phyloP scores from a whole-genome alignment of 1,140 invertebrate species.

The Drosophila melanica region DNA sequence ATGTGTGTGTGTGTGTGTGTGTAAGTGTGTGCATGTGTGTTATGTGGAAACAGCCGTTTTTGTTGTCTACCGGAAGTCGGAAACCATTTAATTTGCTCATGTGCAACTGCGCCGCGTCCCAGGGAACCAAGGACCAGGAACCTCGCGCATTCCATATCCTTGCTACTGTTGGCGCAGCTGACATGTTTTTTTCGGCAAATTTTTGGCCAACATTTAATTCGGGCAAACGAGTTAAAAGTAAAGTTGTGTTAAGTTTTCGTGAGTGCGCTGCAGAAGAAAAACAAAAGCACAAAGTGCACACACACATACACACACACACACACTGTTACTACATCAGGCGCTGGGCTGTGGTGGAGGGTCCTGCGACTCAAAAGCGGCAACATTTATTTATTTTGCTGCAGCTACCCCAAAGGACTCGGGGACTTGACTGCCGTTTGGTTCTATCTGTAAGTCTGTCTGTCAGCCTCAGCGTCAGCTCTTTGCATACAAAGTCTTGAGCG shows the following conservation, averaged over 20 bases:
- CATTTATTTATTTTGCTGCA: conserved; percentile 79
- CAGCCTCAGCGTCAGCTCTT: conserved; percentile 42
- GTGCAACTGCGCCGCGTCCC: conserved; percentile 65
- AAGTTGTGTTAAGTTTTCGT: conserved; percentile 81
- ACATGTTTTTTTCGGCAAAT: conserved; percentile 74
- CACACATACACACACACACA: not conserved
- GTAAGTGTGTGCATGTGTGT: conserved; percentile 6
- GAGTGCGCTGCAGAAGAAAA: conserved; percentile 66
- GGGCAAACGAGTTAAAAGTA: conserved; percentile 80
- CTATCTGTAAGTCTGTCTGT: conserved; percentile 24
- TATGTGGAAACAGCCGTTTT: conserved; percentile 64
- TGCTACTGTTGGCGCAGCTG: conserved; percentile 65
- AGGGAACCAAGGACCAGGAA: conserved; percentile 25
- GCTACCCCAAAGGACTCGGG: conserved; percentile 58
- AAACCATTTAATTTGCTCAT: conserved; percentile 82
- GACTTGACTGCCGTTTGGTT: conserved; percentile 28
- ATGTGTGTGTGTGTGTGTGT: too few species aligned
- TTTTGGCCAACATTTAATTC: conserved; percentile 81
- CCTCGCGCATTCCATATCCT: conserved; percentile 36
- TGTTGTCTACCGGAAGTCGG: conserved; percentile 79
- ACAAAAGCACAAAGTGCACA: conserved; percentile 65
- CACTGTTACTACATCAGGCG: not conserved
- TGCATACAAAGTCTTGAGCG: conserved; percentile 81
- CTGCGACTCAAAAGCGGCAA: conserved; percentile 61
- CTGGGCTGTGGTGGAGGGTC: conserved; percentile 11